A percentile compares a stretch with the other conserved stretches of the same genome.
These are phyloP conservation scores for Sebastes minor DNA, from an alignment of 2,797 vertebrate genomes.

Conservation along the genomic window DNA sequence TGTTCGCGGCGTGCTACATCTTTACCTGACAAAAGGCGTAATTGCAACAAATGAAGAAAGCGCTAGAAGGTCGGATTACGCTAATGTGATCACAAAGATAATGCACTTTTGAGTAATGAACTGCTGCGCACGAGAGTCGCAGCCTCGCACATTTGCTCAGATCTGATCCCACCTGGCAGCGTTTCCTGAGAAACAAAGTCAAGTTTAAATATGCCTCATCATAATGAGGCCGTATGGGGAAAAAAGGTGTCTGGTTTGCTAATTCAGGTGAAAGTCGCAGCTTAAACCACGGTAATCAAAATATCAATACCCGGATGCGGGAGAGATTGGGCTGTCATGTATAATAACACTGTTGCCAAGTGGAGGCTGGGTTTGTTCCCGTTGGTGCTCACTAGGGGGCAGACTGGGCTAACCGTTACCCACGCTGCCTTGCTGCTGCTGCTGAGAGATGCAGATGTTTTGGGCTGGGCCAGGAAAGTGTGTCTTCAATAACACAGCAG, in stretches of 20 bases:
- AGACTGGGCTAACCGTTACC: conserved; percentile 49
- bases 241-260: conserved; percentile 2
- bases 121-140: conserved; percentile 11
- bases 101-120: conserved; percentile 69
- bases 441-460: conserved; percentile 56
- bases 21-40: conserved; percentile 58
- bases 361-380: conserved; percentile 33
- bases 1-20: conserved; percentile 25
- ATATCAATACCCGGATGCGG: conserved; percentile 52
- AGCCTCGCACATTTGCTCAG: neutral
- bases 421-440: conserved; percentile 32
- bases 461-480: conserved; percentile 35
- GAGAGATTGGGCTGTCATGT: conserved; percentile 52
- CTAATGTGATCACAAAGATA: conserved; percentile 61
- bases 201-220: conserved; percentile 25
- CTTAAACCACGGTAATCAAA: conserved; percentile 42
- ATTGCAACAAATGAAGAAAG: conserved; percentile 70
- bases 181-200: neutral
- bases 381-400: conserved; percentile 69
- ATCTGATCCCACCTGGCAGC: conserved; percentile 21
- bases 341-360: conserved; percentile 21
- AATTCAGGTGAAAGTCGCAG: conserved; percentile 40
- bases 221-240: conserved; percentile 16
- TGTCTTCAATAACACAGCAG: conserved; percentile 33
- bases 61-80: conserved; percentile 46